A percentile compares a stretch with the other conserved stretches of the same genome.
Conservation (phyloP, 2,888 invertebrate genomes). For the Apocheima hispidaria region DNA sequence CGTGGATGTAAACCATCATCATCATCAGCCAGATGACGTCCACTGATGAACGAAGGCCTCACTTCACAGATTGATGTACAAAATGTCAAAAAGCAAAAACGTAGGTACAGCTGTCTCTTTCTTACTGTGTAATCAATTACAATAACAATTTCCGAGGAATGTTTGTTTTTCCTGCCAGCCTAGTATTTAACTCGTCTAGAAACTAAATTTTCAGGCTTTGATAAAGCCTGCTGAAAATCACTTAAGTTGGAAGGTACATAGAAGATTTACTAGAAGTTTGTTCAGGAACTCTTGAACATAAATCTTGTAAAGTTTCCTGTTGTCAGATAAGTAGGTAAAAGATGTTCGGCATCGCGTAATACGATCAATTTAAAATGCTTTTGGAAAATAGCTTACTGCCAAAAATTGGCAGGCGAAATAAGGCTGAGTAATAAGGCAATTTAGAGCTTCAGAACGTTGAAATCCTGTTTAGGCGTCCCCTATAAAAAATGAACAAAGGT, state of each 20-base stretch:
- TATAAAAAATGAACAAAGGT: too few relatives aligned
- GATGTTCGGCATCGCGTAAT: conserved; percentile 14
- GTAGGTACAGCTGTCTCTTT: too few relatives aligned
- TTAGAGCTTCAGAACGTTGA: not conserved
- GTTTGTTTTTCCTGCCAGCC: not conserved
- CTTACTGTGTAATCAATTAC: too few relatives aligned
- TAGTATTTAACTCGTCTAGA: not conserved
- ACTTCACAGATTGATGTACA: too few relatives aligned
- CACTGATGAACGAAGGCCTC: too few relatives aligned
- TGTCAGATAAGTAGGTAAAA: conserved; percentile 26
- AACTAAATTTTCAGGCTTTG: not conserved
- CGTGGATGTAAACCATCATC: too few relatives aligned
- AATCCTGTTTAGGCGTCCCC: too few relatives aligned
- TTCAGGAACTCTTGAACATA: conserved; percentile 25
- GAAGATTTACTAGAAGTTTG: conserved; percentile 15
- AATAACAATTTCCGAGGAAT: too few relatives aligned
- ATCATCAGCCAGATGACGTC: too few relatives aligned
- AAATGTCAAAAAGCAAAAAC: too few relatives aligned
- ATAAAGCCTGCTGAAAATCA: conserved; percentile 3
- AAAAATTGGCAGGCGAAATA: not conserved
- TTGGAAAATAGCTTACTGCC: not conserved
- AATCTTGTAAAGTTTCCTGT: conserved; percentile 28
- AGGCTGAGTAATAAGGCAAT: not conserved
- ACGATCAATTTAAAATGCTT: conserved; percentile 12
- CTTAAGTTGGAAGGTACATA: conserved; percentile 29